Conservation (phyloP, 2,888 invertebrate genomes). For the Eupithecia dodoneata region DNA sequence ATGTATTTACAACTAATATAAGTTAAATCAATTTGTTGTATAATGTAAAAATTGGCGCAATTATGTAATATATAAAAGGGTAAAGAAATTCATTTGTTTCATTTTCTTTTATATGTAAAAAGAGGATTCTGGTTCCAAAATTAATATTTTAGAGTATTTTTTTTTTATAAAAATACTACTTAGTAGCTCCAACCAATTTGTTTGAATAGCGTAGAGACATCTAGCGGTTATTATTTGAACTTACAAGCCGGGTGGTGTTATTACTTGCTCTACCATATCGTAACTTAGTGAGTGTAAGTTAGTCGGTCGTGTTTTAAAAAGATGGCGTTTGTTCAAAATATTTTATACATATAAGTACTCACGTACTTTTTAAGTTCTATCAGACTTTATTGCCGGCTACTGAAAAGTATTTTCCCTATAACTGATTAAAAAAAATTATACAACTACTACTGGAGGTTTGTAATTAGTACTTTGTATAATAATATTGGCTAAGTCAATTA, state of each 20-base stretch:
- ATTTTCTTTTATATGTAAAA: conserved; percentile 1
- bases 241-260: background rate
- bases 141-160: too few species aligned
- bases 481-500: too few species aligned
- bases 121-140: background rate
- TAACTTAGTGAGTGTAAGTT: background rate
- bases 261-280: background rate
- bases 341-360: background rate
- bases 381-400: background rate
- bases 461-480: too few species aligned
- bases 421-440: background rate
- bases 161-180: background rate
- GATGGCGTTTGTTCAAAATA: background rate
- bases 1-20: conserved; percentile 36
- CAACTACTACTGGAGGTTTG: too few species aligned
- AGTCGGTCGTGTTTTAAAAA: background rate
- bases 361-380: background rate
- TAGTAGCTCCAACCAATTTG: background rate
- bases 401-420: background rate
- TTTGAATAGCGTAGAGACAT: conserved; percentile 23
- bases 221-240: conserved; percentile 32
- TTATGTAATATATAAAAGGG: conserved; percentile 52
- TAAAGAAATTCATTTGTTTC: conserved; percentile 34
- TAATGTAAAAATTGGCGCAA: conserved; percentile 40
- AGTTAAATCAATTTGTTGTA: conserved; percentile 11